A percentile compares a stretch with the other conserved stretches of the same genome.
These are phyloP conservation scores for Erannis defoliaria DNA, from an alignment of 2,888 invertebrate genomes.

Conservation along the genomic window DNA sequence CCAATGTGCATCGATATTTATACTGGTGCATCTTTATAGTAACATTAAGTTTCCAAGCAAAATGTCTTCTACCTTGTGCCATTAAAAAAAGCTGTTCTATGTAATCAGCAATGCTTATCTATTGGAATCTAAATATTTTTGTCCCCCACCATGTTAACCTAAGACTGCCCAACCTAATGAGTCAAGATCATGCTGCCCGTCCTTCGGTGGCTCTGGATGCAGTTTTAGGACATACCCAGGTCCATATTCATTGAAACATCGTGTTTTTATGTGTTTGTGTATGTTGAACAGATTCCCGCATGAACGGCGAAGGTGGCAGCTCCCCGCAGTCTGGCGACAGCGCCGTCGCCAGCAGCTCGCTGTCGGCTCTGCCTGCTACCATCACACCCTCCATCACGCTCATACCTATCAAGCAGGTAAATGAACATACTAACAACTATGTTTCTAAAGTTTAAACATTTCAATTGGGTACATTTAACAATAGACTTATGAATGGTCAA, in stretches of 20 bases:
- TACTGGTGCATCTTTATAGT: not conserved
- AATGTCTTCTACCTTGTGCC: not conserved
- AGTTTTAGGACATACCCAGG: too few relatives aligned
- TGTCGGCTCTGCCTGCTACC: slow-evolving; percentile 84
- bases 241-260: too few relatives aligned
- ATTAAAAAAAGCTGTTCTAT: not conserved
- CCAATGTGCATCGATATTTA: not conserved
- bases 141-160: too few relatives aligned
- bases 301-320: slow-evolving; percentile 90
- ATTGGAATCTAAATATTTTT: too few relatives aligned
- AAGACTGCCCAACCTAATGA: too few relatives aligned
- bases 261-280: not conserved
- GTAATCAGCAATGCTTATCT: too few relatives aligned
- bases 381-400: slow-evolving; percentile 95
- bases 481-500: too few relatives aligned
- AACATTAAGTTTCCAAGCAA: not conserved
- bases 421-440: not conserved
- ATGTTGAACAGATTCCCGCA: slow-evolving; percentile 72
- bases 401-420: slow-evolving; percentile 93
- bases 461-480: too few relatives aligned
- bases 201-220: too few relatives aligned
- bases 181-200: too few relatives aligned
- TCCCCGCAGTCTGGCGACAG: slow-evolving; percentile 94
- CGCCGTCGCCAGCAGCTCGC: slow-evolving; percentile 91
- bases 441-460: not conserved